Base-by-base conservation (phyloP, 2,797 vertebrate genomes). In the Phrynocephalus forsythii region DNA sequence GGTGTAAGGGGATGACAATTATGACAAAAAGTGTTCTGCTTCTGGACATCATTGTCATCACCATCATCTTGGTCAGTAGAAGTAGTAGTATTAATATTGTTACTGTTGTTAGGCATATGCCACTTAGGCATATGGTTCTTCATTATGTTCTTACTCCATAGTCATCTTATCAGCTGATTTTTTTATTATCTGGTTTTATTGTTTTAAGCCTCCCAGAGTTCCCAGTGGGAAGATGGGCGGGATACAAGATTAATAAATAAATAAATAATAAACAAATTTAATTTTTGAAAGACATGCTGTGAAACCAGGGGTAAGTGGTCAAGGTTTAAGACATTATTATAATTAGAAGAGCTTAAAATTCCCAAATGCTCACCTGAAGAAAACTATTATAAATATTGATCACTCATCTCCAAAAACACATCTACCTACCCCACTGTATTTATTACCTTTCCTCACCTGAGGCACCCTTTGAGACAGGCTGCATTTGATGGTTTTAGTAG, bases 401-500 rank as follows among this genome's bases (percentile, higher is more conserved):
- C 15, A 56, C 33, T 71, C 28, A 56, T 86, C 10, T 73, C 9
- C 66, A 30, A 33, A 66, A 82, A 33, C 6, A 52, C 10, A 67
- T 60, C 52, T 24, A 69, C 4, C 28, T 10, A 68, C 52, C 22
- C 26, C 79, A 77, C 16, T 80, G n/a, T 56, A 56, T 56, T 56
- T 18, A 69, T 77, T 79, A 50, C 26, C 20, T 72, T 86, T 86
- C 30, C 38, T 44, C 2, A 5, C 44, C 38, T n/a, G 80, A 83
- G 67, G 83, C 63, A 44, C 83, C 80, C 67, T 38, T 8, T 38
- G 80, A 63, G 73, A 69, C 38, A 69, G 52, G 4, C 28, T 83
- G 22, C 72, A 48, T 56, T 83, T 66, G 73, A 44, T 72, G 66
- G 56, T 22, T 83, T n/a, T 89, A 79, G 48, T 66, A 33, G 16